Evolutionary conservation across 2,797 vertebrate species (phyloP).

Genomic region (Sebastes umbrosus): DNA sequence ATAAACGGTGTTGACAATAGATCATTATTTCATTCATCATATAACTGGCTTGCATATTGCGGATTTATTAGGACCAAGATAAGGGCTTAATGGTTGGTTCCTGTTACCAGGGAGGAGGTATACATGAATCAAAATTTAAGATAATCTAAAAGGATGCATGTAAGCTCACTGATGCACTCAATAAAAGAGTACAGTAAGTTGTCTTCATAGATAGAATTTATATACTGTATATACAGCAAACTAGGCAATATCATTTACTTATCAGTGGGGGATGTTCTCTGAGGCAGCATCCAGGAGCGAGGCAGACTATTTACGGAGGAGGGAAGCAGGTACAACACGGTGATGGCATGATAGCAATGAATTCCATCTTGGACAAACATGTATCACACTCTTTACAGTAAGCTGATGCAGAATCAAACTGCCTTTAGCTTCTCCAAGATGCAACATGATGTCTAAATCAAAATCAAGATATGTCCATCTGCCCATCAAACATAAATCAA

Average conservation of each 20-base stretch:
- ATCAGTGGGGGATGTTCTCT: background rate
- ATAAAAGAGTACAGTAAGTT: too few species aligned
- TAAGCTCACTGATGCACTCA: too few species aligned
- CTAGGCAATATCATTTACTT: background rate
- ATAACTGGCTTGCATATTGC: background rate
- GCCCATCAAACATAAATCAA: background rate
- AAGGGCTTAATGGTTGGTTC: too few species aligned
- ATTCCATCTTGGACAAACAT: background rate
- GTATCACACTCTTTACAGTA: background rate
- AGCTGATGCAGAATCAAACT: background rate
- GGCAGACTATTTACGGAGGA: background rate
- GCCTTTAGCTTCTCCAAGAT: background rate
- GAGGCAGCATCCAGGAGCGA: background rate
- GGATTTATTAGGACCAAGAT: too few species aligned
- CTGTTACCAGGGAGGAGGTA: too few species aligned
- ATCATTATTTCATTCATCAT: background rate
- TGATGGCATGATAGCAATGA: background rate
- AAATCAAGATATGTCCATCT: background rate
- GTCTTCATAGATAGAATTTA: too few species aligned
- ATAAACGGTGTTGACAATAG: background rate
- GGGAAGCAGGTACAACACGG: background rate
- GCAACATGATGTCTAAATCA: background rate
- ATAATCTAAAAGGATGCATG: too few species aligned
- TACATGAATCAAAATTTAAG: too few species aligned
- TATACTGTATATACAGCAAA: background rate